Base-by-base conservation (phyloP, 2,888 invertebrate genomes). In the Salpingus planirostris region DNA sequence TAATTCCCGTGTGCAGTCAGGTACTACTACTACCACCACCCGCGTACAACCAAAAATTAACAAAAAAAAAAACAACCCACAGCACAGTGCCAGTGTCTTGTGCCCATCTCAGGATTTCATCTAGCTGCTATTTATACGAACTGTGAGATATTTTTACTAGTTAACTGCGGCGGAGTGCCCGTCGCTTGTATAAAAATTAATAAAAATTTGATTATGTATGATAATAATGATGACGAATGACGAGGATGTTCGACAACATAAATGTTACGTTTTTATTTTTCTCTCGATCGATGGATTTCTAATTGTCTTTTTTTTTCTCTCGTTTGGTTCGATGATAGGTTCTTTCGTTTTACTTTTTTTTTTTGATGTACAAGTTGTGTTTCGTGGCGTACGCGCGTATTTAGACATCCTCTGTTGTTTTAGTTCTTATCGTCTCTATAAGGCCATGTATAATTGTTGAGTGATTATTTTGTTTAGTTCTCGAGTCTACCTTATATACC, bases 111-210 rank as follows among this genome's bases (percentile, higher is more conserved):
- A 65, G 65, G 65, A 65, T 57, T 33, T 39, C 43, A 33, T 58
- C 53, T 60, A 61, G 58, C 59, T 58, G 59, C 60, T 60, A 60
- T 60, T 61, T 60, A 58, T 61, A 58, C 51, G 59, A 62, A 62
- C 62, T 62, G 62, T 64, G 63, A 62, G 58, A 62, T 64, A 64
- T 64, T 64, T 64, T 64, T 62, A 62, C 59, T 62, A 62, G 61
- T 59, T 60, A 60, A 61, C 56, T 45, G 54, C 54, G 57, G 52
- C 45, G 42, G 43, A 44, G 36, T n/a, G 41, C 43, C 31, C 36
- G 44, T 44, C 47, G 49, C 46, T 52, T 59, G 54, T 59, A 60
- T 7, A 18, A 18, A 18, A 56, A 58, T 59, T 50, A 40, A 51
- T 49, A 39, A 36, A 42, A 27, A 33, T 29, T 27, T 29, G 27